Evolutionary conservation across 2,888 invertebrate species (phyloP), one percentile per base, ranked within the genome.

Genomic region (Podabrus alpinus): DNA sequence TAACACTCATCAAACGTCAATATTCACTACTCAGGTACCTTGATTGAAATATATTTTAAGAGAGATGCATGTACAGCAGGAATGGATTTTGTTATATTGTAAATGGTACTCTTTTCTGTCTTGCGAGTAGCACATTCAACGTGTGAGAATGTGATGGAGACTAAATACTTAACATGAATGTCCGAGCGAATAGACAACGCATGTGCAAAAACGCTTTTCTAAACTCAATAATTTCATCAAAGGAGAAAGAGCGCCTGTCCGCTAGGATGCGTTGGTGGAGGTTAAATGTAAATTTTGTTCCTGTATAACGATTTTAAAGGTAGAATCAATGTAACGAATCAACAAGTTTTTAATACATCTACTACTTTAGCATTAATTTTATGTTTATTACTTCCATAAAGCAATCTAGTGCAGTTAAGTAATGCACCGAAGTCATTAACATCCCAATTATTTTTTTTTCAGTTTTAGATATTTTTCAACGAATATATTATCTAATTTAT

Each of bases 1-100:
- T 64, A 64, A 72, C 81, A 75, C 81, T 83, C 82, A 84, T 84
- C 84, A 84, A 85, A 86, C 85, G 86, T 86, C 86, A 86, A 86
- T 86, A 85, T 85, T 86, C 86, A 86, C 86, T 86, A 85, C 73
- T 77, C 77, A 77, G 78, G 80, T 79, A 73, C 79, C 77, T 77
- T 77, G 78, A 79, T 80, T 76, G 79, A 75, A 78, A 79, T 75
- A 75, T 67, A 69, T 72, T 75, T 75, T 72, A 72, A 69, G 72
- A 71, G 72, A 75, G 66, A 75, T 71, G 71, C 71, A 61, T 59
- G 68, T 75, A 64, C 59, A 69, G 59, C 75, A 68, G 25, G 69
- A 71, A 69, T 69, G 17, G 15, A 74, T 74, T 45, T 71, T 74
- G 74, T 74, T 74, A 21, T 74, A 74, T 74, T 61, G 68, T 71